phyloP scores from a whole-genome alignment of 1,140 invertebrate genomes.

The Lithobius niger region DNA sequence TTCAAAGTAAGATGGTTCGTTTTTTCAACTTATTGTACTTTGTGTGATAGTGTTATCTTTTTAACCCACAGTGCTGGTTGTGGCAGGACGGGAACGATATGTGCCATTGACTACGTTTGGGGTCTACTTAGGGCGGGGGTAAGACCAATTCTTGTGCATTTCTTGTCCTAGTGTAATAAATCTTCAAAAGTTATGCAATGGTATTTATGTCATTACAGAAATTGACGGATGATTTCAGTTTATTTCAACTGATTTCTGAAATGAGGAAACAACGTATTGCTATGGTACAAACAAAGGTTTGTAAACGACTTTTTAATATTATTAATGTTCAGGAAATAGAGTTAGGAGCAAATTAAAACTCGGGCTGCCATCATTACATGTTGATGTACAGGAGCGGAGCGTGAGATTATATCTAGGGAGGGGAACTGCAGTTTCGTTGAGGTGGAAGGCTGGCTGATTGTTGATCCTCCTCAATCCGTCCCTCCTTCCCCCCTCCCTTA shows the following conservation, averaged over 20 bases:
- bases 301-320: too few species aligned
- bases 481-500: too few species aligned
- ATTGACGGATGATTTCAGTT: slow-evolving; percentile 39
- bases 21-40: too few species aligned
- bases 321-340: not conserved
- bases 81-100: slow-evolving; percentile 51
- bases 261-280: slow-evolving; percentile 46
- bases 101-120: slow-evolving; percentile 50
- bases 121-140: slow-evolving; percentile 43
- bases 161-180: not conserved
- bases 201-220: slow-evolving; percentile 33
- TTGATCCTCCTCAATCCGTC: too few species aligned
- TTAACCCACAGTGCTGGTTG: slow-evolving; percentile 52
- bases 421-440: too few species aligned
- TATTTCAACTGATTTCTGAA: slow-evolving; percentile 40
- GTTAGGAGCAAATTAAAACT: slow-evolving; percentile 2
- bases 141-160: slow-evolving; percentile 24
- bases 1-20: too few species aligned
- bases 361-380: too few species aligned
- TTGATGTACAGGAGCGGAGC: too few species aligned
- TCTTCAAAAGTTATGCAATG: not conserved
- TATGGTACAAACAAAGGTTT: slow-evolving; percentile 43
- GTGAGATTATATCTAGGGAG: too few species aligned
- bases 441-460: too few species aligned
- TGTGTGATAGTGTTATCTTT: too few species aligned